Base-by-base conservation (phyloP, 2,113 vertebrate genomes). In the Indicator maculatus region DNA sequence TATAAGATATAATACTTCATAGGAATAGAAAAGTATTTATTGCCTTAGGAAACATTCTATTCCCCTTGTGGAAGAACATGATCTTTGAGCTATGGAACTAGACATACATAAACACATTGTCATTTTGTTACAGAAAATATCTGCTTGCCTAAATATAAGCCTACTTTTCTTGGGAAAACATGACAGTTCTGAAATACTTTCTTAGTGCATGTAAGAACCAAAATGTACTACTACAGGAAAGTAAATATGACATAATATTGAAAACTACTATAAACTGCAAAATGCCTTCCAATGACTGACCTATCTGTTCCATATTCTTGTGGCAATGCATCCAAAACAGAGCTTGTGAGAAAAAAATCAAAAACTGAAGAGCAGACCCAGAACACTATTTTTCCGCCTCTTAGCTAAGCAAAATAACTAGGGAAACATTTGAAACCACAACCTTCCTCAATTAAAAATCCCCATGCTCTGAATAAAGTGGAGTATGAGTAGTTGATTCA, bases 1-100 rank as follows among this genome's bases (percentile, higher is more conserved):
- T 8, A 31, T 78, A 74, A 88, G 80, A 56, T 50, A 30, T 36
- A 90, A 59, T 82, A 88, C 81, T 30, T 79, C 52, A 89, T 80
- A 84, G 27, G 73, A 87, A 93, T 47, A 86, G 83, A 76, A 55
- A 89, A 87, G 79, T 79, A 64, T 78, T 77, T 60, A 85, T 86
- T 94, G 70, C 45, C 38, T 44, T 73, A 59, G 47, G 16, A 82
- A 88, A 91, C 86, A 5, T 6, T 2, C 12, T 45, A 5, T 53
- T 83, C 17, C 56, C 8, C 30, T 73, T 66, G 39, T 84, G 47
- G 78, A 91, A 89, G 41, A 44, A 73, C 65, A 53, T 78, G 63
- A 86, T 93, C 30, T 93, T n/a, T 94, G 82, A 95, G 44, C 56
- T 92, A 66, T 94, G 88, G 83, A 94, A 71, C 12, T 71, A 81